Conservation (phyloP, 1,140 invertebrate species). For the Cataglyphis hispanica region DNA sequence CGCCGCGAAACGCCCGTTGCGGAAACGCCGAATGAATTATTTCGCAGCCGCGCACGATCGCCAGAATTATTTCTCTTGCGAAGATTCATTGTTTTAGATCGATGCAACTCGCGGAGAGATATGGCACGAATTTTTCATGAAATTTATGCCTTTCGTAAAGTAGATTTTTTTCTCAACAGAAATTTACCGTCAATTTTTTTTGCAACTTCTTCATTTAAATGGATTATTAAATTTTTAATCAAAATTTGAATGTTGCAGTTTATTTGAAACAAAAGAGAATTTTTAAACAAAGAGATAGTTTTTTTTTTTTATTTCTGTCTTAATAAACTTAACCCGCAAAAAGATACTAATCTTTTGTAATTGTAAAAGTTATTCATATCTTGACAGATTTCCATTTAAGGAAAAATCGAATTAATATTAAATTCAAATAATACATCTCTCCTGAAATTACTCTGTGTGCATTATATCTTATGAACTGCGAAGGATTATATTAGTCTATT, state of each 20-base stretch:
- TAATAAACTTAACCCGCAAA: neutral
- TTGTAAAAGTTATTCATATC: neutral
- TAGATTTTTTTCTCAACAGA: neutral
- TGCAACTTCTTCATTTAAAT: neutral
- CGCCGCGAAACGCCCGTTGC: slow-evolving; percentile 40
- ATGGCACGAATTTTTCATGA: neutral
- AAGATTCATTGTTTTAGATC: slow-evolving; percentile 42
- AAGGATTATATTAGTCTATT: too few relatives aligned
- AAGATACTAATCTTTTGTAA: neutral
- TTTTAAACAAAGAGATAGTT: neutral
- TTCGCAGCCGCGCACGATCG: slow-evolving; percentile 60
- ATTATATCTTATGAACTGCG: neutral
- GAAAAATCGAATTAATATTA: neutral
- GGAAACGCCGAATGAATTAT: slow-evolving; percentile 71
- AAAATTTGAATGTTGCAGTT: neutral
- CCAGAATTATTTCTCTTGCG: slow-evolving; percentile 52
- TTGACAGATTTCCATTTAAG: neutral
- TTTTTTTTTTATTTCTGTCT: neutral
- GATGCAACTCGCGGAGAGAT: slow-evolving; percentile 14
- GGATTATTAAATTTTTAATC: neutral
- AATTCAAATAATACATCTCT: neutral
- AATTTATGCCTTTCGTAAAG: neutral
- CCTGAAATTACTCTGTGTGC: neutral
- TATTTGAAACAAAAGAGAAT: neutral
- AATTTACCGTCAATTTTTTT: neutral